Conservation (phyloP, 2,113 vertebrate species). For the Tetraodon nigroviridis region DNA sequence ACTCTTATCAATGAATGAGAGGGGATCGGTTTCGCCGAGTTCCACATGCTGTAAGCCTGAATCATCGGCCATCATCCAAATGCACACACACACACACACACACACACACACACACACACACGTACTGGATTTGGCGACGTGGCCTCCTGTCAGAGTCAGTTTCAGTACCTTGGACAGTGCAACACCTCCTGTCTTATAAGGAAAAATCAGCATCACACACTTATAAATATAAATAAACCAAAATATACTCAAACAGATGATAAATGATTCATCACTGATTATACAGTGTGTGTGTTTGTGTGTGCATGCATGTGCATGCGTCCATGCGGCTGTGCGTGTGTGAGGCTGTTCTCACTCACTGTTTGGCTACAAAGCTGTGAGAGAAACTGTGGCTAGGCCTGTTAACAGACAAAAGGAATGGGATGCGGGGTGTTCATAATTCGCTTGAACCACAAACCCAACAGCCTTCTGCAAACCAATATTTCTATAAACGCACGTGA, state of each 20-base stretch:
- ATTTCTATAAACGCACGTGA: neutral
- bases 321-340: conserved; percentile 10
- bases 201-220: conserved; percentile 33
- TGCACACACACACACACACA: conserved; percentile 6
- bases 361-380: conserved; percentile 50
- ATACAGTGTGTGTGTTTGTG: neutral
- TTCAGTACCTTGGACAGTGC: conserved; percentile 76
- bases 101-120: conserved; percentile 15
- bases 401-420: conserved; percentile 43
- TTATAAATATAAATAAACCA: conserved; percentile 10
- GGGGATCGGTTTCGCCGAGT: conserved; percentile 26
- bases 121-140: conserved; percentile 47
- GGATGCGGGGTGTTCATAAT: conserved; percentile 38
- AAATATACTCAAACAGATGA: conserved; percentile 34
- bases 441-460: conserved; percentile 43
- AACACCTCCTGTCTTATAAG: conserved; percentile 50
- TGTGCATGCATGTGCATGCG: conserved; percentile 1
- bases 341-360: conserved; percentile 42
- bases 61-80: neutral
- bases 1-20: conserved; percentile 55
- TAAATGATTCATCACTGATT: conserved; percentile 62
- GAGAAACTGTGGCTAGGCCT: conserved; percentile 54
- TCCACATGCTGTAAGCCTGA: conserved; percentile 38
- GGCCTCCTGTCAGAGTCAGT: conserved; percentile 10
- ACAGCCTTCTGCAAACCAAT: conserved; percentile 24